Base-by-base conservation (phyloP, 2,797 vertebrate genomes). In the Leucoraja ocellata region DNA sequence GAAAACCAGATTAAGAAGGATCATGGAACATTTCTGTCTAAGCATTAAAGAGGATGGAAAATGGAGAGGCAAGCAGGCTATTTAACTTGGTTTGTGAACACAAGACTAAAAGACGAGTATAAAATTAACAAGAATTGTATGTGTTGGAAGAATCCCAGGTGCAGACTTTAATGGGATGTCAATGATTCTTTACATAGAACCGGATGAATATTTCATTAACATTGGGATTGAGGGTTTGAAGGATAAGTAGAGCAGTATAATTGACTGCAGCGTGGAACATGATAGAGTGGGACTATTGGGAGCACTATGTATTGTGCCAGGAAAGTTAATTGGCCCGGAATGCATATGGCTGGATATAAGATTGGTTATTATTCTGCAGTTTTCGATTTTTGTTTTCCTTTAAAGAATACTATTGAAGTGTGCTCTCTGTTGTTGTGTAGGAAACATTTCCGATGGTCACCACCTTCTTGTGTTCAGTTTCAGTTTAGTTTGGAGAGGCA, bases 171-270 rank as follows among this genome's bases (percentile, higher is more conserved):
- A 88, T 68, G n/a, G n/a, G 63, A 88, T 88, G 84, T 88, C n/a
- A 88, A 36, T 68, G 63, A 32, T 68, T 68, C 63, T 68, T 88
- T 88, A 88, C 84, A 88, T 32, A 36, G 61, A 21, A 68, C 84
- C 8, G n/a, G 61, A 88, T 88, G 84, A 88, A 88, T 88, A 88
- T 88, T 88, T 88, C 84, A 88, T 88, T 36, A 88, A 88, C n/a
- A 36, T 88, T 88, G n/a, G 84, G 61, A 68, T 68, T 88, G 84
- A 88, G 84, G 84, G n/a, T 65, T 88, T 88, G 61, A 68, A 65
- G n/a, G 61, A 88, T 88, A 36, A 88, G 16, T 88, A 68, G n/a
- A 16, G 13, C n/a, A 9, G 23, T 61, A 68, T 88, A 88, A 88
- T 68, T 88, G 63, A 88, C 61, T 68, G 63, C 61, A 36, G 84